Evolutionary conservation across 2,888 invertebrate genomes (phyloP), one percentile per base, ranked within the genome.

Genomic region (Dynastes tityus): DNA sequence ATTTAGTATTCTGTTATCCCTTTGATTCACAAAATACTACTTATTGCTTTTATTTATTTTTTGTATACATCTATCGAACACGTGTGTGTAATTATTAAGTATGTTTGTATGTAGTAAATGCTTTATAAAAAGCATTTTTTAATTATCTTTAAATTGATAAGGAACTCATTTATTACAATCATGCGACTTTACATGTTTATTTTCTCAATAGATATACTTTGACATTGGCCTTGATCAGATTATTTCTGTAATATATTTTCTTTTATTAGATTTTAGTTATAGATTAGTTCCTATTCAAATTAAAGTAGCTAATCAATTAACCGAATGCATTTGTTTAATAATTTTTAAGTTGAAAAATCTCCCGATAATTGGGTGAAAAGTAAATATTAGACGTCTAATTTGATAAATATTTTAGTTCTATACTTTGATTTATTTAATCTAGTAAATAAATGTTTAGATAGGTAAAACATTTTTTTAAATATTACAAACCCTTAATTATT

Each of bases 221-320:
- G 61, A 40, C 45, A 73, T 37, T 73, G 40, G 58, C 61, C 73
- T 61, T 73, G 73, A 73, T 37, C 73, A 61, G n/a, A 58, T 73
- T 55, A 58, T 51, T 11, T 49, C 2, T 37, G 3, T 37, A 40
- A 45, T 45, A 45, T 2, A 45, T 45, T 2, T 11, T 11, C 8
- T 45, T 37, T 37, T 4, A 37, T 37, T 37, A 37, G 32, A 4
- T 37, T 37, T 37, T 37, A 37, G 5, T 37, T 37, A 37, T 22
- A 22, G 22, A 22, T 22, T 22, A 22, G 22, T 22, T 22, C 22
- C 32, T 37, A 37, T 37, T 37, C 5, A 5, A 37, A 37, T 37
- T 37, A 37, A 37, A 37, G 32, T 5, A 37, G 32, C 0, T 37
- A 37, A 37, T 37, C 32, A 37, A 37, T 37, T 37, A 5, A 37